phyloP scores from a whole-genome alignment of 2,888 invertebrate genomes.

The Pammene fasciana region DNA sequence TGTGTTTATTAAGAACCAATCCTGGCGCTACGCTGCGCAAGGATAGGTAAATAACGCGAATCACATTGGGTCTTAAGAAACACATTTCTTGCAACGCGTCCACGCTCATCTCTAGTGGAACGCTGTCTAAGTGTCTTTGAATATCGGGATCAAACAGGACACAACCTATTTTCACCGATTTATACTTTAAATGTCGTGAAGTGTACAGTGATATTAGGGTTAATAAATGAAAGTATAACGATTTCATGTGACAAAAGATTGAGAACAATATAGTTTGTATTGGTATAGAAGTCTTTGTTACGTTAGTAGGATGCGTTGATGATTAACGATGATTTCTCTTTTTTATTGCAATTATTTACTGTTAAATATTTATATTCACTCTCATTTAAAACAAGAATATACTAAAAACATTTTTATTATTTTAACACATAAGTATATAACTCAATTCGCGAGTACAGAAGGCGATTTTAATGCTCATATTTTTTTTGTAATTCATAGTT shows the following conservation, averaged over 20 bases:
- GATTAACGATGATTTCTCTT: slow-evolving; percentile 29
- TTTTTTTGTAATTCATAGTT: background rate
- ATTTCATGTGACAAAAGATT: slow-evolving; percentile 44
- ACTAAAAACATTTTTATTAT: too few relatives aligned
- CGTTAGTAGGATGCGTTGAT: slow-evolving; percentile 15
- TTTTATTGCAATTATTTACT: background rate
- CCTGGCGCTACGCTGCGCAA: too few relatives aligned
- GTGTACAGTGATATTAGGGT: slow-evolving; percentile 47
- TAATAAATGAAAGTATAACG: slow-evolving; percentile 46
- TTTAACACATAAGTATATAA: too few relatives aligned
- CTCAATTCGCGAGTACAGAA: too few relatives aligned
- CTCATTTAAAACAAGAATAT: too few relatives aligned
- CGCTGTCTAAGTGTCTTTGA: background rate
- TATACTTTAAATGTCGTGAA: slow-evolving; percentile 43
- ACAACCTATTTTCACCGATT: slow-evolving; percentile 41
- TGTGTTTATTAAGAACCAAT: too few relatives aligned
- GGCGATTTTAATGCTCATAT: too few relatives aligned
- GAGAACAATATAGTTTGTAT: slow-evolving; percentile 31
- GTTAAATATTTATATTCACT: background rate
- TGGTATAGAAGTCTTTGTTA: slow-evolving; percentile 31
- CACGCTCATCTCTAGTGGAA: too few relatives aligned
- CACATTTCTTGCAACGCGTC: too few relatives aligned
- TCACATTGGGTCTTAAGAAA: too few relatives aligned
- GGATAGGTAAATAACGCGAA: too few relatives aligned
- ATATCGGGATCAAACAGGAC: background rate